Conservation (phyloP, 2,888 invertebrate genomes). For the Brachyptera putata region DNA sequence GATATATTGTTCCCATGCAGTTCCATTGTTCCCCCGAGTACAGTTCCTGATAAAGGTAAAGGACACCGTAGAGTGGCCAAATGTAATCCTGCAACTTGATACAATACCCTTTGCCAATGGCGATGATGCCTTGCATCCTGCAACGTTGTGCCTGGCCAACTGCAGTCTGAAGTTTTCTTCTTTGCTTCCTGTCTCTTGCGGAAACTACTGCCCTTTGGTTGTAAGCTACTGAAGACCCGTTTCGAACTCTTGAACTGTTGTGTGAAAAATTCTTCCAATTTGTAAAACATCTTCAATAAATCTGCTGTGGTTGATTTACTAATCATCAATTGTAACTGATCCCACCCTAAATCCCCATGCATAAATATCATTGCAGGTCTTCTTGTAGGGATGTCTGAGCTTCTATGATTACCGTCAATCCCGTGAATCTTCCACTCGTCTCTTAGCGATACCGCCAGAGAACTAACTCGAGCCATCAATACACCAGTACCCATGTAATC, state of each 20-base stretch:
- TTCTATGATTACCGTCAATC: constrained; percentile 38
- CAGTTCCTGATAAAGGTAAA: constrained; percentile 66
- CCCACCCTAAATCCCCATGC: constrained; percentile 91
- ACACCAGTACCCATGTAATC: constrained; percentile 99
- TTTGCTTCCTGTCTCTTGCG: constrained; percentile 18
- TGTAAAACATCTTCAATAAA: constrained; percentile 92
- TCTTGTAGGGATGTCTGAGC: constrained; percentile 27
- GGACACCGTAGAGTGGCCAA: constrained; percentile 68
- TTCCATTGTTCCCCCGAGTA: constrained; percentile 85
- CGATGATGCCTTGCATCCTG: constrained; percentile 77
- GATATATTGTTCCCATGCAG: constrained; percentile 78
- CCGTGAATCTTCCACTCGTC: constrained; percentile 82
- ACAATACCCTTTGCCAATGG: constrained; percentile 90
- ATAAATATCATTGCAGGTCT: constrained; percentile 81
- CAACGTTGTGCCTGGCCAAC: constrained; percentile 39
- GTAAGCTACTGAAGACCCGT: constrained; percentile 76
- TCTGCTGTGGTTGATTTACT: constrained; percentile 96
- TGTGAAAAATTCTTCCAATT: constrained; percentile 95
- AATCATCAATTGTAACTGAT: constrained; percentile 94
- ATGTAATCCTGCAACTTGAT: constrained; percentile 74
- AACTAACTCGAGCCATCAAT: constrained; percentile 83
- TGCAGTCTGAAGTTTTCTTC: constrained; percentile 22
- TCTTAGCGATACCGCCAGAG: constrained; percentile 70
- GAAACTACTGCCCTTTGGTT: constrained; percentile 45
- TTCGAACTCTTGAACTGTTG: constrained; percentile 96